Base-by-base conservation (phyloP, 2,797 vertebrate genomes). In the Emys orbicularis region DNA sequence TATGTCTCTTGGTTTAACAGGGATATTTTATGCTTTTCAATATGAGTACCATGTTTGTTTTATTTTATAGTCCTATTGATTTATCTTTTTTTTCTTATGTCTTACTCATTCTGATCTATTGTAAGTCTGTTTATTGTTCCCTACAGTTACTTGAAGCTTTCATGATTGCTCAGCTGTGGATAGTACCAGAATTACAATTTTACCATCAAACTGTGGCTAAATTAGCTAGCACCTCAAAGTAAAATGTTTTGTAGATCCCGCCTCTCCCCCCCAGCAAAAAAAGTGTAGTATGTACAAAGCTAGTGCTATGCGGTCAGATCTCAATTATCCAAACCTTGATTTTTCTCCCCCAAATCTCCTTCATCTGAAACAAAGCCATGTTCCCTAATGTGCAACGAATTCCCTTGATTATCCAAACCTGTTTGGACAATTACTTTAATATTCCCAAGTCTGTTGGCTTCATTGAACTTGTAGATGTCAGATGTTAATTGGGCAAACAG, bases 151-250 rank as follows among this genome's bases (percentile, higher is more conserved):
- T 90, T 94, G 79, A 88, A 88, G 27, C 49, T 34, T 27, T 54
- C 72, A 47, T 50, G 79, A 57, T 68, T 50, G 12, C 82, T 88
- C 89, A 87, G 52, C 84, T 90, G 23, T 23, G 47, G 10, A 11
- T 77, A 82, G n/a, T 85, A 15, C 53, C 47, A 88, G 90, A 90
- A 85, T 31, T 81, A 49, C 56, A 76, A 25, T 91, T 27, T 94
- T 90, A 23, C 79, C 72, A 94, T 81, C 80, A 88, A 91, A 56
- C 52, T 86, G 56, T 88, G 92, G 72, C 84, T 83, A 81, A 93
- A 95, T 91, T 90, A 88, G 31, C 79, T 86, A 84, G 34, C 53
- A 82, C 21, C 31, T 95, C 81, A 53, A 95, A 95, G 81, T 88
- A 81, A 91, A 88, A 34, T 76, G 50, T 31, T 81, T 91, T 65